Conservation (phyloP, 2,797 vertebrate species). For the Eleutherodactylus coqui region DNA sequence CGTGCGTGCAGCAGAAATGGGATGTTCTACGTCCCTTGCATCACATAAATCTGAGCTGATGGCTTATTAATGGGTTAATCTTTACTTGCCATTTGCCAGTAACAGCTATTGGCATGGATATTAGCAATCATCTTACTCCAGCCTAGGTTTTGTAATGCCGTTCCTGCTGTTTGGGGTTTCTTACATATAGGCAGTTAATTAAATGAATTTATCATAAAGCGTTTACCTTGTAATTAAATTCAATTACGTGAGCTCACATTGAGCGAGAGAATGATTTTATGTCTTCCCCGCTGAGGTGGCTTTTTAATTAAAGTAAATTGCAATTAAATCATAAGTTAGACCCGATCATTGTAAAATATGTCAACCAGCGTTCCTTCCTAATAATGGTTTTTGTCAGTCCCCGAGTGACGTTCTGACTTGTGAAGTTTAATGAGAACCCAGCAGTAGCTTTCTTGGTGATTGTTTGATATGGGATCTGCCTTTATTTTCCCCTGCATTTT, state of each 20-base stretch:
- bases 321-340: constrained; percentile 59
- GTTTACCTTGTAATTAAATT: constrained; percentile 54
- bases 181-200: constrained; percentile 46
- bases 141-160: background rate
- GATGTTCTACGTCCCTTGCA: background rate
- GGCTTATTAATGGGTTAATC: constrained; percentile 1
- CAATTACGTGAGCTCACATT: constrained; percentile 43
- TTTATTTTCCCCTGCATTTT: constrained; percentile 31
- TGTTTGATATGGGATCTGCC: constrained; percentile 38
- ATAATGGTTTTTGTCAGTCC: constrained; percentile 50
- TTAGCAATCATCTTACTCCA: constrained; percentile 4
- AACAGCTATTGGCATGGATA: background rate
- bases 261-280: constrained; percentile 34
- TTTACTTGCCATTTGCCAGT: background rate
- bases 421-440: constrained; percentile 56
- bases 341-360: constrained; percentile 54
- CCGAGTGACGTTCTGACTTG: constrained; percentile 49
- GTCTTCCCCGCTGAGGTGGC: constrained; percentile 41
- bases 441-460: constrained; percentile 14
- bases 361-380: constrained; percentile 48
- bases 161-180: constrained; percentile 15
- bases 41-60: background rate
- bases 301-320: constrained; percentile 53
- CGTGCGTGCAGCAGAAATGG: background rate
- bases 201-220: constrained; percentile 50